Base-by-base conservation (phyloP, 2,797 vertebrate species). In the Microctenopoma stevenorrisi region DNA sequence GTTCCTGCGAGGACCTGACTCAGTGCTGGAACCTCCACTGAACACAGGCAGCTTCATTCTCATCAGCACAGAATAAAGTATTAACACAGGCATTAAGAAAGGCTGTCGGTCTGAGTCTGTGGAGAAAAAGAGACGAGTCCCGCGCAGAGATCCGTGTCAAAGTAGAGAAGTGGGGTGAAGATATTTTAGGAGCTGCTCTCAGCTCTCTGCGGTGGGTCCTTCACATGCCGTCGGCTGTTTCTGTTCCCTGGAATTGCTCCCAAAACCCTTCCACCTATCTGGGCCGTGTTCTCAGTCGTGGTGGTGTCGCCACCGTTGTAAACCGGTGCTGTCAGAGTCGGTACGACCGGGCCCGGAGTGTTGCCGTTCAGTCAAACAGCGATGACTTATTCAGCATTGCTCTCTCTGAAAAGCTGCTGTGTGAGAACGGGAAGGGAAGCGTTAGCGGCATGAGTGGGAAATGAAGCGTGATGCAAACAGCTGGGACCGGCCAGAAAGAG, bases 231-330 rank as follows among this genome's bases (percentile, higher is more conserved):
- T 30, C 15, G 75, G 79, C 75, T 74, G 63, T 68, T 70, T 58
- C 76, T 56, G 78, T 81, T 85, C 64, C 53, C 55, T 79, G 76
- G 68, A 79, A 54, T 40, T 12, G 2, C 26, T 80, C 53, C 64
- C 37, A 55, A 62, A 80, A 72, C 60, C 56, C 51, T 59, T 56
- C 38, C 54, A 14, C 71, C 63, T 43, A n/a, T 74, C 44, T 58
- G 42, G n/a, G 62, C 40, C 2, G 2, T 52, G 30, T 68, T 75
- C 47, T 50, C 53, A 50, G 63, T 35, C 62, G 1, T 77, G 47
- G 58, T 38, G 43, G 47, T 82, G 82, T 67, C 74, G 22, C 38
- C 16, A 62, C 44, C 2, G 56, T 53, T 68, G 72, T 74, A 68
- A 81, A 70, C 43, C 12, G 26, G 18, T 16, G 38, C 65, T 72